These are phyloP conservation scores for Eulimnadia texana DNA, from an alignment of 1,140 invertebrate species.

Conservation along the genomic window DNA sequence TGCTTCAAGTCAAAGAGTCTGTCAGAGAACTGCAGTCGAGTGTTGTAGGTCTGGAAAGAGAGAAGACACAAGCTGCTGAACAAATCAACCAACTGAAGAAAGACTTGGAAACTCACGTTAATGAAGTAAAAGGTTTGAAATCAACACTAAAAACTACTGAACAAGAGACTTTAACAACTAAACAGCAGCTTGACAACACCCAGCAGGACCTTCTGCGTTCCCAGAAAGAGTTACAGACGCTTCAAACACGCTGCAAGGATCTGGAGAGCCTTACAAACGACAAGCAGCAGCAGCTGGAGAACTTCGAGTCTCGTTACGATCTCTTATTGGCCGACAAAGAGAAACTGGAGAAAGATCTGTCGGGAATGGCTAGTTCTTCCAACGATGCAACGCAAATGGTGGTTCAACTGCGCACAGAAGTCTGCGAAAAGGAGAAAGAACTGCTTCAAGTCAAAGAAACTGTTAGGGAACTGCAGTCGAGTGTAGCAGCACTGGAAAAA, in stretches of 20 bases:
- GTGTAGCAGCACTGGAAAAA: constrained; percentile 22
- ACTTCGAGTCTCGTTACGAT: constrained; percentile 18
- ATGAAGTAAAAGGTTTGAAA: constrained; percentile 28
- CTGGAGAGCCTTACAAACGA: constrained; percentile 15
- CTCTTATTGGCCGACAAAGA: constrained; percentile 30
- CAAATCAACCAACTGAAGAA: no score
- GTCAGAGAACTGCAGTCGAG: no score
- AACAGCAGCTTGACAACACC: neutral
- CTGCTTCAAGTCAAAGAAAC: constrained; percentile 17
- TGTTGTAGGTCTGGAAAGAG: no score
- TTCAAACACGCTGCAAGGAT: neutral
- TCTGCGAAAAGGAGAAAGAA: constrained; percentile 15
- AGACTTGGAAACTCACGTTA: no score
- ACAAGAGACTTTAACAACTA: neutral
- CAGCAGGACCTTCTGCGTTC: neutral
- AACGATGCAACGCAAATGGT: constrained; percentile 1
- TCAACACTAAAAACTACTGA: constrained; percentile 20
- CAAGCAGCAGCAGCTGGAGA: neutral
- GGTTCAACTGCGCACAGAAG: neutral
- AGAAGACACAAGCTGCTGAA: no score
- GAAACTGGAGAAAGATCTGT: constrained; percentile 6
- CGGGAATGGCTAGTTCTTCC: neutral
- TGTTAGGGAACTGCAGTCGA: constrained; percentile 22
- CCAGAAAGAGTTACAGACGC: neutral
- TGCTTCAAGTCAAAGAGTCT: no score